Evolutionary conservation across 2,113 vertebrate species (phyloP).

Genomic region (Calyptomena viridis): DNA sequence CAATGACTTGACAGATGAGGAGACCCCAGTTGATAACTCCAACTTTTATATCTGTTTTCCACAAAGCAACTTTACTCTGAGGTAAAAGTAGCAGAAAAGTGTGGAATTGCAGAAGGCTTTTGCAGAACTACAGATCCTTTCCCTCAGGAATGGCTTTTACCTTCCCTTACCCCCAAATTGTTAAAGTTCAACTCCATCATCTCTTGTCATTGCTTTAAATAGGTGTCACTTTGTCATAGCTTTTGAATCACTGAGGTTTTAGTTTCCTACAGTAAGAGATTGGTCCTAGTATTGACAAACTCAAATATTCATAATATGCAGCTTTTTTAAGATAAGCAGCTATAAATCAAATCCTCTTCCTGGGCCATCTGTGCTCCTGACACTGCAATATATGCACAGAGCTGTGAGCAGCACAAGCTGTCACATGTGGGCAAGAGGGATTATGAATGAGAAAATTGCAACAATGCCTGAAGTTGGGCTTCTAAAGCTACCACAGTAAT

Average conservation of each 20-base stretch:
- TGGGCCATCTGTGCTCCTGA: background rate
- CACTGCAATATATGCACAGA: background rate
- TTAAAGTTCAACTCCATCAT: background rate
- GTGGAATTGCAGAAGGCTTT: background rate
- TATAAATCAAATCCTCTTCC: background rate
- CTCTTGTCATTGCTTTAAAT: background rate
- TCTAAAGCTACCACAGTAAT: background rate
- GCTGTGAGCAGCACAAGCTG: background rate
- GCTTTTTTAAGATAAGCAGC: background rate
- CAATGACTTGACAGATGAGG: background rate
- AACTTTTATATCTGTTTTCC: background rate
- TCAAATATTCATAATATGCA: background rate
- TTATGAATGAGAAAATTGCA: background rate
- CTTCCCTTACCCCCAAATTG: background rate
- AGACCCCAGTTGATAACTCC: background rate
- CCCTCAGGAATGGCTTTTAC: background rate
- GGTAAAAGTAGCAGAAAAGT: background rate
- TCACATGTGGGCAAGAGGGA: background rate
- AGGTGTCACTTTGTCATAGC: no score
- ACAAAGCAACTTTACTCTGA: background rate
- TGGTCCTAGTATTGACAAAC: background rate
- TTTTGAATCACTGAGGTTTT: background rate
- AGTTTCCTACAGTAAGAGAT: background rate
- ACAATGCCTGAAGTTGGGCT: background rate
- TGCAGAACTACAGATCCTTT: background rate